These are phyloP conservation scores for Sylvilagus bachmani DNA, from an alignment of 2,113 vertebrate genomes.

Conservation along the genomic window DNA sequence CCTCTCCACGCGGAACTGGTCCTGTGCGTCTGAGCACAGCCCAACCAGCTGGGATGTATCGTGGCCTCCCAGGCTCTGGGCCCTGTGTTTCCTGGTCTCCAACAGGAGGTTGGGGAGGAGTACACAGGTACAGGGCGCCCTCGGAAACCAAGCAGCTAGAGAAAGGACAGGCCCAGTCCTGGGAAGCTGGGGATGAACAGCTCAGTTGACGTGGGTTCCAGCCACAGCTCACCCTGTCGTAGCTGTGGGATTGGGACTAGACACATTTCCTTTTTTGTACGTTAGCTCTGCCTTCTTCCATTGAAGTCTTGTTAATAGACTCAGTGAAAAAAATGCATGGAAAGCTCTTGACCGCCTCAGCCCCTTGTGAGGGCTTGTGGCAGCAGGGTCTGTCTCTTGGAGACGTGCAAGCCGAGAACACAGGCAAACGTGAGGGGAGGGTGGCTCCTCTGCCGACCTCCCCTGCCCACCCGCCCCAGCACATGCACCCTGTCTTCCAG, in stretches of 20 bases:
- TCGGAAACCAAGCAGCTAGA: not conserved
- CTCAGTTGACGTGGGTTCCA: not conserved
- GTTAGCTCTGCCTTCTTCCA: not conserved
- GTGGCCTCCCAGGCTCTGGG: not conserved
- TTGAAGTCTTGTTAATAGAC: not conserved
- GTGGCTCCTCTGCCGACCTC: not conserved
- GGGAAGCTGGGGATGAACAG: not conserved
- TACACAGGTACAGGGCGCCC: not conserved
- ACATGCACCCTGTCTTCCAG: slow-evolving; percentile 78
- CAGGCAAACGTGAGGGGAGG: not conserved
- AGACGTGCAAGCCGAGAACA: not conserved
- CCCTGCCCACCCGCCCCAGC: not conserved
- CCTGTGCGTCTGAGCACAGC: not conserved
- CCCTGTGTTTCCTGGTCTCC: not conserved
- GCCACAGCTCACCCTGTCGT: not conserved
- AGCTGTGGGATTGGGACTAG: not conserved
- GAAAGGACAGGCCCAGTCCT: not conserved
- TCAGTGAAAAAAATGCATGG: not conserved
- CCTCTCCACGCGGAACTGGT: too few relatives aligned
- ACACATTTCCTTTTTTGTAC: not conserved
- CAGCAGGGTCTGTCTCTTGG: not conserved
- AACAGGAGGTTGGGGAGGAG: not conserved
- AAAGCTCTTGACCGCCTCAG: not conserved
- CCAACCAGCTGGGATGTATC: not conserved
- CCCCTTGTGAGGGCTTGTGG: not conserved